Evolutionary conservation across 2,888 invertebrate genomes (phyloP).

Genomic region (Brachyptera putata): DNA sequence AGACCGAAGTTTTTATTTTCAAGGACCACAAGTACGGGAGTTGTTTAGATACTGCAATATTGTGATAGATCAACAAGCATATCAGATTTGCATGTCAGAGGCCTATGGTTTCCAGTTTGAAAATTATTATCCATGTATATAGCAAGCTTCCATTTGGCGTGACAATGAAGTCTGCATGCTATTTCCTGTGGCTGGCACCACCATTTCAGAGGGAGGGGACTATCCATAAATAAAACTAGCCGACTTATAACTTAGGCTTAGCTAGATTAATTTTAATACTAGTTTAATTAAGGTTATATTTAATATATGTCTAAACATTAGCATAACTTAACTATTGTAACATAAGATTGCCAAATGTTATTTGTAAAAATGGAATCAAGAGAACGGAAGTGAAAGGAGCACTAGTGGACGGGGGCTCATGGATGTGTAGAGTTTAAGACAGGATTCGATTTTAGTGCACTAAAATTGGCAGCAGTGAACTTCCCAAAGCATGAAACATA

Average conservation of each 20-base stretch:
- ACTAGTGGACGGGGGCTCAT: conserved; percentile 1
- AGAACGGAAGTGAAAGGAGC: not conserved
- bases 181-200: too few species aligned
- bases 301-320: conserved; percentile 18
- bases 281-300: conserved; percentile 26
- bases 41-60: too few species aligned
- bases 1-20: too few species aligned
- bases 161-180: too few species aligned
- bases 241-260: conserved; percentile 18
- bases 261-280: conserved; percentile 27
- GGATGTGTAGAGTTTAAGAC: not conserved
- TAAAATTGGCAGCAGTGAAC: conserved; percentile 37
- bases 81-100: too few species aligned
- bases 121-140: too few species aligned
- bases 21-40: too few species aligned
- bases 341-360: conserved; percentile 19
- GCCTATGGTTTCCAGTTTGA: too few species aligned
- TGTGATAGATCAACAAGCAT: too few species aligned
- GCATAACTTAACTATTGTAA: conserved; percentile 21
- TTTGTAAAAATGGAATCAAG: conserved; percentile 1
- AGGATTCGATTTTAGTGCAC: conserved; percentile 29
- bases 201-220: too few species aligned
- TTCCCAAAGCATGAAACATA: conserved; percentile 37
- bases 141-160: too few species aligned
- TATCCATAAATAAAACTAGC: too few species aligned